Base-by-base conservation (phyloP, 2,888 invertebrate genomes). In the Meloe dianella region DNA sequence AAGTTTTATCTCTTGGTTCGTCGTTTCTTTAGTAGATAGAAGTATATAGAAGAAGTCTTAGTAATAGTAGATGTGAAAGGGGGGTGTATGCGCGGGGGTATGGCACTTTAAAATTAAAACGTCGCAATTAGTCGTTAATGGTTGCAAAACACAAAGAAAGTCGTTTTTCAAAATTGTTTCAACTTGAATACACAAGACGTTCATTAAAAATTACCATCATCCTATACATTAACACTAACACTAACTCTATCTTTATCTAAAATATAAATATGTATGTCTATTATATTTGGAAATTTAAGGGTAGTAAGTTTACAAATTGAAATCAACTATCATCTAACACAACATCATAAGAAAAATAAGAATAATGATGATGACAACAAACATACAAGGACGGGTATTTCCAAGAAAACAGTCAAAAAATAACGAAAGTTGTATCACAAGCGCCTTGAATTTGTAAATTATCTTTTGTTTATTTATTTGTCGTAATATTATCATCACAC, bases 81-180 rank as follows among this genome's bases (percentile, higher is more conserved):
- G 41, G 41, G 7, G 6, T 2, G 41, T n/a, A 1, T n/a, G n/a
- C 17, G 24, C 24, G 56, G 63, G 70, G 66, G n/a, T n/a, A n/a
- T 60, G 70, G 71, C 71, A 72, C 72, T 74, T 79, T 78, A 79
- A 82, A 82, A 81, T 83, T 82, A 82, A 83, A 83, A 82, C 75
- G 82, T 79, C 78, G 82, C 83, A 83, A 83, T 83, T 83, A 83
- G 82, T 79, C 80, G 73, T 78, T 83, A 83, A 83, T 82, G 82
- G 82, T 77, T 74, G 47, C 47, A 73, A 78, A 76, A 81, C 81
- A 83, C 83, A 83, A 83, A 83, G 82, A 82, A 82, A 79, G 81
- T 82, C 83, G 83, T 83, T 83, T 83, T 83, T 83, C 83, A 83
- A 83, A 83, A 83, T 83, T 83, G 82, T 81, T 82, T 82, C 81